Conservation (phyloP, 2,113 vertebrate species). For the Sus scrofa region T2T-Sscrofa CM000813.6:35562001-35562500, state of each 20-base stretch:
- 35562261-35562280: neutral
- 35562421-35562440: neutral
- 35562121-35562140: neutral
- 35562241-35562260: neutral
- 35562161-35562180: neutral
- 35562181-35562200: neutral
- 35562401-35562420: neutral
- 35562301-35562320: neutral
- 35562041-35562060: slow-evolving; percentile 12
- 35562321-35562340: neutral
- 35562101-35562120: slow-evolving; percentile 18
- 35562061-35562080: neutral
- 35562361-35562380: neutral
- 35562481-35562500: neutral
- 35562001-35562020: neutral
- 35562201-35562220: neutral
- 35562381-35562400: neutral
- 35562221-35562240: neutral
- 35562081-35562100: neutral
- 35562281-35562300: neutral
- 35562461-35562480: neutral
- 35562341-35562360: neutral
- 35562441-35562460: neutral
- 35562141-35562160: neutral
- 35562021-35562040: neutral